A percentile compares a stretch with the other conserved stretches of the same genome.
Conservation (phyloP, 1,140 invertebrate species). For the Harpegnathos saltator region DNA sequence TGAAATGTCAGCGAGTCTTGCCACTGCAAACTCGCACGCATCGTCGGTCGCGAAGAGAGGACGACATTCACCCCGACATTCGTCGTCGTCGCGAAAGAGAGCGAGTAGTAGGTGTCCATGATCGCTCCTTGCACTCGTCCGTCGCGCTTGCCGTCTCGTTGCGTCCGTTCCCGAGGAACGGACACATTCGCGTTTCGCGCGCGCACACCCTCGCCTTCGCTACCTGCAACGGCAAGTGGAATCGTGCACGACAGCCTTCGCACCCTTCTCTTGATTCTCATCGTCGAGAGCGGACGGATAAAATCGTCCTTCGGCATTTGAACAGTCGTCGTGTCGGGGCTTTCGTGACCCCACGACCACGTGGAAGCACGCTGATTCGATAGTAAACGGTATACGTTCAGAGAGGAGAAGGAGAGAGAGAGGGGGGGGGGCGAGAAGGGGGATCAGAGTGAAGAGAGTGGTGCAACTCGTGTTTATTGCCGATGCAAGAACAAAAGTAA, state of each 20-base stretch:
- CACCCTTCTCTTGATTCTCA: not conserved
- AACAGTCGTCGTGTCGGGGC: not conserved
- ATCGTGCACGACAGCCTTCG: constrained; percentile 8
- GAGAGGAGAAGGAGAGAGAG: no score
- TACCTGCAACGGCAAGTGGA: not conserved
- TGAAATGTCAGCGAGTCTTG: constrained; percentile 44
- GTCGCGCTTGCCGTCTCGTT: not conserved
- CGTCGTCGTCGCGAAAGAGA: constrained; percentile 3
- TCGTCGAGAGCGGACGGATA: not conserved
- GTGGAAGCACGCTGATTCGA: not conserved
- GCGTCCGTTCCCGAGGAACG: not conserved
- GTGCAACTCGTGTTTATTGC: constrained; percentile 18
- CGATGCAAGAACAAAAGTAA: constrained; percentile 4
- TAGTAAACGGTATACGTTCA: constrained; percentile 11
- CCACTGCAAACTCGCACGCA: constrained; percentile 63
- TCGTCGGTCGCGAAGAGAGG: constrained; percentile 56
- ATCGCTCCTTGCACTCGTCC: not conserved
- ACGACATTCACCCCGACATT: constrained; percentile 22
- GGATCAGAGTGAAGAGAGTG: no score
- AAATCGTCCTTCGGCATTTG: constrained; percentile 13
- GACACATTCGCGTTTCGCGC: not conserved
- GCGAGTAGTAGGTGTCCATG: not conserved
- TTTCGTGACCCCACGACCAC: constrained; percentile 19
- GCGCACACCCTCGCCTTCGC: not conserved
- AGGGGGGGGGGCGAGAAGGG: no score